Evolutionary conservation across 2,888 invertebrate species (phyloP).

Genomic region (Cataglyphis altisquamis): DNA sequence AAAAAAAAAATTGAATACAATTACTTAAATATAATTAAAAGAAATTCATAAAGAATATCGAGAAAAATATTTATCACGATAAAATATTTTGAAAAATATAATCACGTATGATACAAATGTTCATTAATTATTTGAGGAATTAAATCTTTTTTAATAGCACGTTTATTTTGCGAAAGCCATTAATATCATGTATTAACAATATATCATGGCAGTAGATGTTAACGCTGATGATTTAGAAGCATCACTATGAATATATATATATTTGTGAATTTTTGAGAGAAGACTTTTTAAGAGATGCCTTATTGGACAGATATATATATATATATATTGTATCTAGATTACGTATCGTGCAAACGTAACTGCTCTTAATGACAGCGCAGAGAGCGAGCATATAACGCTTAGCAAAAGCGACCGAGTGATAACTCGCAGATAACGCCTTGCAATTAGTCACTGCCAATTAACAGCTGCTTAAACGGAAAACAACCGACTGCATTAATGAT

Average conservation of each 20-base stretch:
- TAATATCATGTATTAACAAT: constrained; percentile 14
- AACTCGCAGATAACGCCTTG: constrained; percentile 82
- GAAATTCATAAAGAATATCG: background rate
- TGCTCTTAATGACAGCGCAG: constrained; percentile 46
- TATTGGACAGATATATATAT: background rate
- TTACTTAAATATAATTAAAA: background rate
- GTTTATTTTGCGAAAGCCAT: background rate
- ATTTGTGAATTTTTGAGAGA: constrained; percentile 14
- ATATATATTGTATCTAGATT: background rate
- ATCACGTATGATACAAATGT: background rate
- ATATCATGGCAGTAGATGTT: background rate
- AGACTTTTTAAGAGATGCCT: background rate
- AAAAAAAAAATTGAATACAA: constrained; percentile 18
- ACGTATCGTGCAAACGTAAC: constrained; percentile 56
- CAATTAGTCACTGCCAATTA: constrained; percentile 86
- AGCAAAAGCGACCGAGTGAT: constrained; percentile 68
- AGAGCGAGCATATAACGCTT: constrained; percentile 59
- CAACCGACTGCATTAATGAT: constrained; percentile 79
- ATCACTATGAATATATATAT: background rate
- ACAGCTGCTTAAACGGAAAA: constrained; percentile 86
- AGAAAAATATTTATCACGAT: no score
- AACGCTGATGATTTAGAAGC: constrained; percentile 1
- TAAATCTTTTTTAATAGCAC: background rate
- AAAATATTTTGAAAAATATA: no score
- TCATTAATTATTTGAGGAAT: constrained; percentile 27